Evolutionary conservation across 2,113 vertebrate genomes (phyloP), one percentile per base, ranked within the genome.

Genomic region (Amia ocellicauda): DNA sequence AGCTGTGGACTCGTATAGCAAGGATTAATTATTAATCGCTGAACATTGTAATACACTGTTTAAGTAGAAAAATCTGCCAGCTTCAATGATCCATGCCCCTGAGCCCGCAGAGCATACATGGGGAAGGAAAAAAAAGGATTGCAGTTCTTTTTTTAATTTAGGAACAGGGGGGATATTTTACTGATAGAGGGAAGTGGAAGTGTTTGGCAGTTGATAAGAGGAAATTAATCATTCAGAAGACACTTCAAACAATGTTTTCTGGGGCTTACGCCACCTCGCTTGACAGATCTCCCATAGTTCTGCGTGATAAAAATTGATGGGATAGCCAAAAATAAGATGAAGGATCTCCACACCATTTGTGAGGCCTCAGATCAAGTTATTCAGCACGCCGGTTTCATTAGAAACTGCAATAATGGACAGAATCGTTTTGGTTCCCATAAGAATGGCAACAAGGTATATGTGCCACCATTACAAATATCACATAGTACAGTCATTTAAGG

Each of bases 221-320:
- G 51, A 71, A 65, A 71, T 62, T 29, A 62, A 63, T 71, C 62
- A 68, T 64, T 71, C 41, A 65, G 22, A 47, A 61, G 49, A 56
- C 36, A 68, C 58, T 67, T 74, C 68, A 74, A 58, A 67, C 55
- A 63, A 11, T 55, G 61, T 56, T 73, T 63, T 45, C 63, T 29
- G 31, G 7, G 51, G 63, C 28, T 45, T 55, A 50, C 31, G 23
- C 60, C 68, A 61, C 2, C 27, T 36, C 54, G 14, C 31, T 69
- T 57, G 31, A 31, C 17, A 0, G 17, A 69, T 50, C 47, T 60
- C 60, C 57, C 31, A 54, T 16, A 29, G 52, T 64, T 61, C 43
- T 26, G 14, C 2, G 11, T 45, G n/a, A 8, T 20, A n/a, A 63
- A 57, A 58, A 7, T 61, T 31, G 20, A 57, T 57, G 27, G 17